Evolutionary conservation across 1,140 invertebrate species (phyloP), one percentile per base, ranked within the genome.

Genomic region (Lamellibrachia luymesi): DNA sequence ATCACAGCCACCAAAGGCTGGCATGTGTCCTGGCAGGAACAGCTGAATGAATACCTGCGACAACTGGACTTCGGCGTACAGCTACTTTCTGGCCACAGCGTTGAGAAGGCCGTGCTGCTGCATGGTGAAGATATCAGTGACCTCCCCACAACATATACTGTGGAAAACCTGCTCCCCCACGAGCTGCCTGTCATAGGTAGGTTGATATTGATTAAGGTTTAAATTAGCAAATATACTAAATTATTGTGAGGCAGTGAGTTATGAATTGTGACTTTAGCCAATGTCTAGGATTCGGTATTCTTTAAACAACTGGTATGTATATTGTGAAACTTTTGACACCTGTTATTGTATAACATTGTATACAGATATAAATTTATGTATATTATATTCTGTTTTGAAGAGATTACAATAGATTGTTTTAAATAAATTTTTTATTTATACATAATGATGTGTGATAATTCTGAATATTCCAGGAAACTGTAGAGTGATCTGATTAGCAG

Each of bases 121-220:
- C 17, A 22, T 96, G 97, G 97, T 64, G 93, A 95, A 91, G 96
- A 97, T 90, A 97, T 97, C 92, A 96, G 97, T 90, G 97, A 98
- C 95, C 96, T 97, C 94, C 97, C 97, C 22, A 97, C 97, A 52
- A 97, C 97, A 94, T 98, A 98, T 94, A 97, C 97, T 13, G 97
- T 98, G 94, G 97, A 97, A 94, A 97, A 97, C 13, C 96, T 98
- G 90, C 97, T 97, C 94, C 96, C 96, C 94, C 97, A 97, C 94
- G 97, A 98, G 96, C 96, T 98, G 27, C 97, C 97, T 51, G 97
- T 98, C 93, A 97, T 98, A 94, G 97, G 95, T 95, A 93, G 94
- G 94, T 91, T 80, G 6, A 80, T 80, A 80, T 80, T 80, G 52
- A 56, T 56, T 56, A 6, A 8, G 64, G 64, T 80, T 80, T 80